Conservation (phyloP, 2,888 invertebrate species). For the Zaprionus bogoriensis region DNA sequence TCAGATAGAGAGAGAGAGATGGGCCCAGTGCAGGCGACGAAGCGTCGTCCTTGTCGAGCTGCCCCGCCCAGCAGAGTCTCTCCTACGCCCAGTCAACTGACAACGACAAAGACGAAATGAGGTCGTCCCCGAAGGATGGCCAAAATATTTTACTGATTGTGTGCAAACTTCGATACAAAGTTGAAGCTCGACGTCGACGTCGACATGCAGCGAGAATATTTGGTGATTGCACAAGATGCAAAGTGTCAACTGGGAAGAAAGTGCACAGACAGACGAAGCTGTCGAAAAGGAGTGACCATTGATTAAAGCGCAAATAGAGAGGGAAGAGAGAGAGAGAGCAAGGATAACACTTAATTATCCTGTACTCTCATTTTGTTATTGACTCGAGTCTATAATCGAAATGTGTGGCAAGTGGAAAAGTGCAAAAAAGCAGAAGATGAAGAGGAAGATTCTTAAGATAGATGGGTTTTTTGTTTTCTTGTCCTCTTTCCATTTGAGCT, state of each 20-base stretch:
- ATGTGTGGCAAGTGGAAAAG: background rate
- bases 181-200: slow-evolving; percentile 47
- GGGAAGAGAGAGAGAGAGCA: background rate
- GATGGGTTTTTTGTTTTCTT: background rate
- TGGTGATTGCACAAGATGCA: slow-evolving; percentile 79
- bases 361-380: background rate
- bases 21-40: slow-evolving; percentile 46
- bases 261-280: slow-evolving; percentile 17
- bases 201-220: slow-evolving; percentile 65
- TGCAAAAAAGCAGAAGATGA: background rate
- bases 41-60: slow-evolving; percentile 27
- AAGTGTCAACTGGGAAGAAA: slow-evolving; percentile 64
- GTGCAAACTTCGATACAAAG: slow-evolving; percentile 79
- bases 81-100: slow-evolving; percentile 33
- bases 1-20: background rate
- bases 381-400: background rate
- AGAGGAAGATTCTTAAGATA: background rate
- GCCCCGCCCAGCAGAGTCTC: background rate
- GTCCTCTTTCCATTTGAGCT: background rate
- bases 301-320: slow-evolving; percentile 29
- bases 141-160: slow-evolving; percentile 79
- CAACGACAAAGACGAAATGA: slow-evolving; percentile 73
- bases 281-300: slow-evolving; percentile 44
- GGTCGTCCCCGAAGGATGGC: slow-evolving; percentile 76
- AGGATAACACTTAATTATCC: slow-evolving; percentile 14